These are phyloP conservation scores for Heliothis virescens DNA, from an alignment of 1,140 invertebrate species.

Conservation along the genomic window DNA sequence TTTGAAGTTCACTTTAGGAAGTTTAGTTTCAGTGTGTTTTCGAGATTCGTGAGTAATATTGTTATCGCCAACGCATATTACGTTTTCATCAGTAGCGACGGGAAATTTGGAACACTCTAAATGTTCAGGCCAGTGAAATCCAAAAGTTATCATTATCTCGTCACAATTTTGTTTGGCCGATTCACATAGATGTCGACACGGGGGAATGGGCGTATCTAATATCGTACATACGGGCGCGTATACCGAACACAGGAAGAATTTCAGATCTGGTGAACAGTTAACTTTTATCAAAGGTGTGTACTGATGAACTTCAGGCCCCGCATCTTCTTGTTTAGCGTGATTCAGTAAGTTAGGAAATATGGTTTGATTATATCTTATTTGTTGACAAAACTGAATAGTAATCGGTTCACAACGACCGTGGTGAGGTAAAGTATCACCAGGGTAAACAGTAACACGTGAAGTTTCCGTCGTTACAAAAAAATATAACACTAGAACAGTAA, in stretches of 20 bases:
- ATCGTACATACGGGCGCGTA: slow-evolving; percentile 99
- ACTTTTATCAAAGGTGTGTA: slow-evolving; percentile 98
- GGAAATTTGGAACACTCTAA: slow-evolving; percentile 97
- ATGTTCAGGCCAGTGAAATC: slow-evolving; percentile 97
- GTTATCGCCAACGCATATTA: slow-evolving; percentile 96
- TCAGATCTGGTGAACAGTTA: slow-evolving; percentile 96
- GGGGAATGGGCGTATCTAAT: slow-evolving; percentile 95
- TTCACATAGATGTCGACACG: slow-evolving; percentile 96
- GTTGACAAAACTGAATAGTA: slow-evolving; percentile 96
- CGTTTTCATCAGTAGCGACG: slow-evolving; percentile 87
- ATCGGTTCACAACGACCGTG: slow-evolving; percentile 97
- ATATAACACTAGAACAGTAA: slow-evolving; percentile 69
- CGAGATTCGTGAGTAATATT: slow-evolving; percentile 87
- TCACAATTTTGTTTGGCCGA: slow-evolving; percentile 96
- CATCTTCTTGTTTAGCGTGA: slow-evolving; percentile 98
- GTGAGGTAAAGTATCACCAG: slow-evolving; percentile 88
- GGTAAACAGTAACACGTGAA: slow-evolving; percentile 80
- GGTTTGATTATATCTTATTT: slow-evolving; percentile 97
- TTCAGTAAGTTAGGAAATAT: slow-evolving; percentile 98
- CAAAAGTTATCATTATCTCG: slow-evolving; percentile 96
- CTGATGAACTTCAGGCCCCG: slow-evolving; percentile 96
- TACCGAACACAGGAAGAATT: slow-evolving; percentile 98
- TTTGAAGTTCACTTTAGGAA: slow-evolving; percentile 79
- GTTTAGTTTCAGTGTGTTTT: slow-evolving; percentile 73
- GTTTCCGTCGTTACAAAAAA: slow-evolving; percentile 71